Evolutionary conservation across 2,888 invertebrate species (phyloP).

Genomic region (Phalera bucephala): DNA sequence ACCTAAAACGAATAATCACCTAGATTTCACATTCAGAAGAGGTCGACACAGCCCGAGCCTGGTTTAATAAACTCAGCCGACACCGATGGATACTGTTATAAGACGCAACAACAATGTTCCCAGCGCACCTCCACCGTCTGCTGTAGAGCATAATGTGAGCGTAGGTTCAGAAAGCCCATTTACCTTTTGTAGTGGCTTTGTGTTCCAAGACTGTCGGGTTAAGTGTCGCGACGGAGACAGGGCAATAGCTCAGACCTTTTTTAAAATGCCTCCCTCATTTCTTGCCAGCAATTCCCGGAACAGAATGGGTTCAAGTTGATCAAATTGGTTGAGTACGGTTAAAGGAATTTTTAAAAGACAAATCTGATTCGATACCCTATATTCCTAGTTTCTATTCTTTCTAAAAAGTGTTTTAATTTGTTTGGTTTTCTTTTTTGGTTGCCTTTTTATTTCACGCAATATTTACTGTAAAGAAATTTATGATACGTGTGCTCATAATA

Average conservation of each 20-base stretch:
- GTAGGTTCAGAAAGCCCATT: conserved; percentile 71
- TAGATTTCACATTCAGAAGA: conserved; percentile 55
- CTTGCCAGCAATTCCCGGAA: conserved; percentile 50
- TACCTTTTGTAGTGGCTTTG: conserved; percentile 74
- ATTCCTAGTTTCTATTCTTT: too few species aligned
- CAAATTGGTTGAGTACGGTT: conserved; percentile 42
- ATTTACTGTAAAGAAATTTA: too few species aligned
- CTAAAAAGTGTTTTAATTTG: too few species aligned
- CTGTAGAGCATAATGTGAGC: conserved; percentile 60
- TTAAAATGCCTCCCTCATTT: conserved; percentile 61
- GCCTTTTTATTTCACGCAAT: conserved; percentile 1
- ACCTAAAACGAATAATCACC: too few species aligned
- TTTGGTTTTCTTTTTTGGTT: too few species aligned
- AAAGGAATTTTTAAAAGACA: conserved; percentile 34
- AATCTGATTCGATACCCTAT: conserved; percentile 21
- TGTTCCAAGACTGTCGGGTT: conserved; percentile 63
- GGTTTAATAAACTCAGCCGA: conserved; percentile 60
- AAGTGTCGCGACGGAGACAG: conserved; percentile 57
- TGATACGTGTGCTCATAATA: too few species aligned
- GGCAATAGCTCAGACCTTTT: conserved; percentile 67
- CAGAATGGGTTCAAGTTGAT: conserved; percentile 49
- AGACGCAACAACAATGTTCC: conserved; percentile 52
- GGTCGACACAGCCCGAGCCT: conserved; percentile 40
- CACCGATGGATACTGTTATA: conserved; percentile 51
- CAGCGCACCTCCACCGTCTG: conserved; percentile 40